Base-by-base conservation (phyloP, 2,888 invertebrate species). In the Acheta domesticus region DNA sequence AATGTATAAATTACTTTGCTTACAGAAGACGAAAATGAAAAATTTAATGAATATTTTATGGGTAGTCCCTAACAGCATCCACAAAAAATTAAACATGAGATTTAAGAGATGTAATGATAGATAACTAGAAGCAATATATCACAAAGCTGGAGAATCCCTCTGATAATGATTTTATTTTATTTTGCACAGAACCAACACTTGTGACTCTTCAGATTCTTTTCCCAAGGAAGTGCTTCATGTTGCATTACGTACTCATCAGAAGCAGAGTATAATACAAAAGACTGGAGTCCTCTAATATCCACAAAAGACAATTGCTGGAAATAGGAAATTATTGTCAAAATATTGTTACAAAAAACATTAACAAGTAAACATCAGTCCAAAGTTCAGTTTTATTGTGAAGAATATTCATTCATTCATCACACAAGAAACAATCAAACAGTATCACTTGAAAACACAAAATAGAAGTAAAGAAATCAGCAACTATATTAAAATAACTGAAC, bases 261-360 rank as follows among this genome's bases (percentile, higher is more conserved):
- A 62, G 62, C 62, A 62, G 62, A 62, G 62, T 62, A 62, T 62
- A n/a, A 19, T 62, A 62, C 62, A 62, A 62, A 62, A 62, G 62
- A 62, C 62, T 19, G 62, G 62, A 62, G 62, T 62, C 62, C 62
- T 62, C 36, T 75, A 20, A n/a, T 75, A 16, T n/a, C 19, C 75
- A 23, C 20, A 23, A 16, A 75, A 75, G 19, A 74, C 75, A 75
- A 36, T 76, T 76, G 62, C 62, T 62, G 62, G 76, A 76, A 76
- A 75, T 75, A 23, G 19, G 16, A 75, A 14, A 1, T 75, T 4
- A 20, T 14, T 75, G 36, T 75, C 75, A 75, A 21, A 75, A 75
- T 16, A 75, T n/a, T n/a, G n/a, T 75, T 23, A 36, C 1, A 75
- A 21, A 36, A 36, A 36, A 36, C 36, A 36, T 36, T 8, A 36